Evolutionary conservation across 2,113 vertebrate species (phyloP), one percentile per base, ranked within the genome.

Genomic region (Eulemur rufifrons): DNA sequence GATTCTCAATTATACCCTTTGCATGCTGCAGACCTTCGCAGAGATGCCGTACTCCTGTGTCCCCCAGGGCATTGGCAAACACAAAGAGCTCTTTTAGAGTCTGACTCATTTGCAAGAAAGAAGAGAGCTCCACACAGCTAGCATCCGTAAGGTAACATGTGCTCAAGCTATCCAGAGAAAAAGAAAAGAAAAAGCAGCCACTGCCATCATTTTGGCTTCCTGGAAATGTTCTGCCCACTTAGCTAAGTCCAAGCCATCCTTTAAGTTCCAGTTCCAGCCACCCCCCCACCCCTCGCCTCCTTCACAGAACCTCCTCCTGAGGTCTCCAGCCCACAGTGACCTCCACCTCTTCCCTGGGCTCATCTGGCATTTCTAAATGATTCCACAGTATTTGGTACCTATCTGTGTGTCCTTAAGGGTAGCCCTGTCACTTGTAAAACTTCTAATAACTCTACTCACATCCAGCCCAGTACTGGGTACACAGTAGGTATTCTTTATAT

Each of bases 101-200:
- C 68, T 89, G n/a, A 95, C 68, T 98, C 59, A 63, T 77, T 96
- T 94, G 68, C 66, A 98, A 73, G 29, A 96, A 89, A 84, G 76
- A 95, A 89, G 95, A 96, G 39, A 97, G 68, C 50, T 96, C 93
- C 86, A 96, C 52, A 95, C 87, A 97, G 95, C 81, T 97, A 71
- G 82, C 96, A 74, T 86, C 63, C 76, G 91, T 96, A 50, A 97
- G 92, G 80, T 20, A 69, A 91, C 87, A 96, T 63, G 88, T 88
- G 86, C 77, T 97, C 77, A 95, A 92, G 76, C 93, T 96, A 77
- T 42, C 23, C 86, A 93, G 82, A 71, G 32, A 71, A 92, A 83
- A 95, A 73, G 34, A 95, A 80, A 91, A 93, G 68, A 94, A 80
- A 86, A 84, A 89, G 81, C 20, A 89, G 34, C 64, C 63, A 69